A percentile compares a stretch with the other conserved stretches of the same genome.
These are phyloP conservation scores for Mesocricetus auratus DNA, from an alignment of 2,113 vertebrate genomes.

Conservation along the genomic window DNA sequence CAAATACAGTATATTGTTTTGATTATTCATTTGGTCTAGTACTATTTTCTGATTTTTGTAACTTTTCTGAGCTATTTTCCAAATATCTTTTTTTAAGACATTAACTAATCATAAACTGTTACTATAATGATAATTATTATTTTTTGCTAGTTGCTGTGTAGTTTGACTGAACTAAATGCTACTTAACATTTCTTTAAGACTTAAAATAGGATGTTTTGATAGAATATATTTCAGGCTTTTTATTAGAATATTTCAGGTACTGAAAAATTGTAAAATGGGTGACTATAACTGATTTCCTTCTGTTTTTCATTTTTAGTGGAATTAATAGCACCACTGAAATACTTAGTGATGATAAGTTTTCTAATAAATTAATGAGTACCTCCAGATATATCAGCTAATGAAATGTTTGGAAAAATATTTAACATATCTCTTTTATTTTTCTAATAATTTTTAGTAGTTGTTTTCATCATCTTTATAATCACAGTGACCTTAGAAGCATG, in stretches of 20 bases:
- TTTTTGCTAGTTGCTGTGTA: background rate
- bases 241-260: background rate
- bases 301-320: background rate
- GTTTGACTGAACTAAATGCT: background rate
- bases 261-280: background rate
- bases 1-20: background rate
- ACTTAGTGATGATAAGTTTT: background rate
- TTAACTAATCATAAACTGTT: background rate
- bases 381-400: background rate
- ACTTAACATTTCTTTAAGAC: background rate
- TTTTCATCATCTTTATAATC: background rate
- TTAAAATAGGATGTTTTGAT: background rate
- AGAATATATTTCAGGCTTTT: background rate
- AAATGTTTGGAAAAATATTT: background rate
- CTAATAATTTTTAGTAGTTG: background rate
- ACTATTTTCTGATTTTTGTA: background rate
- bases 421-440: background rate
- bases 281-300: background rate
- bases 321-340: background rate
- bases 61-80: background rate
- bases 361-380: background rate
- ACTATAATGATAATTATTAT: background rate
- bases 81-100: background rate
- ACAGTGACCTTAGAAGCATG: background rate
- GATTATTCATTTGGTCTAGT: background rate